Percentiles rank a stretch among this genome's conserved stretches.
phyloP scores from a whole-genome alignment of 2,888 invertebrate species.

The Syritta pipiens region DNA sequence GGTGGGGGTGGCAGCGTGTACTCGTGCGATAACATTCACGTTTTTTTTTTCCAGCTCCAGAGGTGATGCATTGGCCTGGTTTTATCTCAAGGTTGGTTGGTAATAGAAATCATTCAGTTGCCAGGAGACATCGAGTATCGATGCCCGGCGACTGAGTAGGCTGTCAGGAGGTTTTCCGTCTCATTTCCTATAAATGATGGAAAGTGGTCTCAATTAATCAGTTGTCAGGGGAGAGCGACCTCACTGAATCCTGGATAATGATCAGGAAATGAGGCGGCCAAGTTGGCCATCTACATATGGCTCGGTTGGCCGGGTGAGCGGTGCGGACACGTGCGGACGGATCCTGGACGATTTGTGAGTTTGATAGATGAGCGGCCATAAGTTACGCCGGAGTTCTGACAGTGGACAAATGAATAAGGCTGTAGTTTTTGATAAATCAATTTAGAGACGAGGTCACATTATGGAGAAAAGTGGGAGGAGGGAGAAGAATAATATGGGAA shows the following conservation, averaged over 20 bases:
- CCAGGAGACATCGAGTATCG: constrained; percentile 6
- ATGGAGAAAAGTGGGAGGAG: neutral
- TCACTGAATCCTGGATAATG: constrained; percentile 39
- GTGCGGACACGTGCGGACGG: constrained; percentile 27
- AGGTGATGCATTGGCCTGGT: constrained; percentile 40
- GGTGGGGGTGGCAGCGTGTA: constrained; percentile 50
- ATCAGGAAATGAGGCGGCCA: constrained; percentile 50
- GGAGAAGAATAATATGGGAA: no score
- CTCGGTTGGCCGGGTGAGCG: neutral
- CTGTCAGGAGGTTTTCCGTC: constrained; percentile 52
- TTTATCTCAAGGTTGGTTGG: constrained; percentile 41
- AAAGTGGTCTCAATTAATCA: constrained; percentile 66
- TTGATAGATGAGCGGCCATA: constrained; percentile 29
- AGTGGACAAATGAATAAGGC: constrained; percentile 13
- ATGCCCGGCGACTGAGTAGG: constrained; percentile 7
- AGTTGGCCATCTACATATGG: constrained; percentile 45
- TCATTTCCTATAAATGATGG: constrained; percentile 57
- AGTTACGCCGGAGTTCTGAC: constrained; percentile 8
- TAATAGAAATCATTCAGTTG: constrained; percentile 37
- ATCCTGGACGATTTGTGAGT: constrained; percentile 14
- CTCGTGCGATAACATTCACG: constrained; percentile 52
- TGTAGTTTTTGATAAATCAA: constrained; percentile 1
- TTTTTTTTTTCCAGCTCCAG: constrained; percentile 34
- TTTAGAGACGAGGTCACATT: neutral
- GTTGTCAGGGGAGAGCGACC: constrained; percentile 58